Evolutionary conservation across 2,113 vertebrate species (phyloP).

Genomic region (Ia io): DNA sequence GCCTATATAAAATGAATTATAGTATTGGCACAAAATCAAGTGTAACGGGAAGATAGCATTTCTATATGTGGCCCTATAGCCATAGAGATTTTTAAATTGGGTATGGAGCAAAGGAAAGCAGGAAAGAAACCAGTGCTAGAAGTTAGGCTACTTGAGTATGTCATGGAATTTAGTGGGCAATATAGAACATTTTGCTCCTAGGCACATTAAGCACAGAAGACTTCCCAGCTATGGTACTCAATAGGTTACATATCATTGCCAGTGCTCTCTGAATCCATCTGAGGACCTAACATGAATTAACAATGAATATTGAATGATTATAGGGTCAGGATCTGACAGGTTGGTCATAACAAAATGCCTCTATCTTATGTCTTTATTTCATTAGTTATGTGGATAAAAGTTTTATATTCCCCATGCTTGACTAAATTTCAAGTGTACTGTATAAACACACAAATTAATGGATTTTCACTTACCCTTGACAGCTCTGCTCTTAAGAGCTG

Average conservation of each 20-base stretch:
- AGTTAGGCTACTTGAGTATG: neutral
- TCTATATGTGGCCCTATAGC: constrained; percentile 45
- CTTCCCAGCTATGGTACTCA: neutral
- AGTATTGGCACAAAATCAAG: constrained; percentile 61
- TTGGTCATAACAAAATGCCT: neutral
- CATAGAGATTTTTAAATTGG: constrained; percentile 48
- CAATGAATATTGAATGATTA: neutral
- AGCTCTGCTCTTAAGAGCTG: neutral
- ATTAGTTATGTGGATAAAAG: neutral
- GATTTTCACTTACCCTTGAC: neutral
- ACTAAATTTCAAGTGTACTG: neutral
- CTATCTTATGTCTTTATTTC: neutral
- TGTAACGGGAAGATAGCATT: constrained; percentile 45
- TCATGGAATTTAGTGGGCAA: neutral
- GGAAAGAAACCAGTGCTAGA: constrained; percentile 43
- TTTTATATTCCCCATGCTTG: neutral
- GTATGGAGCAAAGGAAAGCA: constrained; percentile 37
- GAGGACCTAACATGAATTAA: neutral
- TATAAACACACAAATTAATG: neutral
- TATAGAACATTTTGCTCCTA: neutral
- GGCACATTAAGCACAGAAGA: neutral
- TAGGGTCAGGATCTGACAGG: neutral
- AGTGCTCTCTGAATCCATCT: neutral
- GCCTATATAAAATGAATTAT: constrained; percentile 63
- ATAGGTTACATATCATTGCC: accelerated